Conservation (phyloP, 2,113 vertebrate species). For the Ploceus nigricollis region DNA sequence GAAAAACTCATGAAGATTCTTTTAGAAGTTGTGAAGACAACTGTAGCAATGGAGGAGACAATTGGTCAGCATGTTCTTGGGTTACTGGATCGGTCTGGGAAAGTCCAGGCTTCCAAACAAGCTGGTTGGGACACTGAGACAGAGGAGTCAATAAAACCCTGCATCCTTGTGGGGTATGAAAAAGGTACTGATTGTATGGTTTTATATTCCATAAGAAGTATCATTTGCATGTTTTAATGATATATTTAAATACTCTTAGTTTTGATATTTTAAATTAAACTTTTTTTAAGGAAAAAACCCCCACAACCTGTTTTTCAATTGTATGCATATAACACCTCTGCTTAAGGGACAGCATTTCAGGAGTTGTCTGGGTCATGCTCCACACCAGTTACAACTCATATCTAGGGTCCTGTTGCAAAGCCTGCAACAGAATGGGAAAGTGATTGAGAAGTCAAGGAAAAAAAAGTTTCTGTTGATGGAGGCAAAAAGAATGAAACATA, state of each 20-base stretch:
- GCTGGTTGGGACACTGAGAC: conserved; percentile 64
- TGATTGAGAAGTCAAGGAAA: neutral
- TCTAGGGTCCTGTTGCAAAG: neutral
- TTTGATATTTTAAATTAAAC: neutral
- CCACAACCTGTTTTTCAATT: neutral
- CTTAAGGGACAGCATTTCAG: neutral
- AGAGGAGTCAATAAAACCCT: conserved; percentile 53
- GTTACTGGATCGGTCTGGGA: conserved; percentile 74
- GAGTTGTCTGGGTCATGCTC: neutral
- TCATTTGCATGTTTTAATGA: neutral
- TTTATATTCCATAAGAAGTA: neutral
- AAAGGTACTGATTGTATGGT: conserved; percentile 59
- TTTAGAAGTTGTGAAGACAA: conserved; percentile 89
- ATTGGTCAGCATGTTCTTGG: conserved; percentile 86
- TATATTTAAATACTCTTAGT: neutral
- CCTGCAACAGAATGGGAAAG: neutral
- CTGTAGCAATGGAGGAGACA: conserved; percentile 88
- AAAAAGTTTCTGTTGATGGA: neutral
- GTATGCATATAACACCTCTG: neutral
- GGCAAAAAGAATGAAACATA: neutral
- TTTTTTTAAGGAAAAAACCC: rapidly evolving
- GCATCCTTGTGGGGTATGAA: conserved; percentile 54
- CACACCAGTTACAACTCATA: neutral
- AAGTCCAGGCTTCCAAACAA: conserved; percentile 54
- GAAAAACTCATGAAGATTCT: conserved; percentile 85